Base-by-base conservation (phyloP, 2,888 invertebrate species). In the Tetranychus piercei region DNA sequence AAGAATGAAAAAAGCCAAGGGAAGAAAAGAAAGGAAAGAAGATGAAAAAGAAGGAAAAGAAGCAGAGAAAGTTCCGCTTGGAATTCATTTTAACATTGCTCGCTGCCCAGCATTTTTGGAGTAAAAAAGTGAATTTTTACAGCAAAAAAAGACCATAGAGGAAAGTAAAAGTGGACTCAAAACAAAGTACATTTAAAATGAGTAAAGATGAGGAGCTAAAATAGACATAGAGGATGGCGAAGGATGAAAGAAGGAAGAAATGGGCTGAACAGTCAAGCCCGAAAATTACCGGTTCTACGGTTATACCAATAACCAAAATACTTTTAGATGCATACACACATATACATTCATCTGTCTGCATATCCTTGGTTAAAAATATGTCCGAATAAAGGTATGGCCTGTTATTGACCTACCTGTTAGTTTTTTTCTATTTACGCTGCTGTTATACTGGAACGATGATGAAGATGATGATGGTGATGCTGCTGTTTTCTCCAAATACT, bases 281-380 rank as follows among this genome's bases (percentile, higher is more conserved):
- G 55, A 55, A 55, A 55, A 55, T 55, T 55, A 55, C 55, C 55
- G 55, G 55, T 55, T 55, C 55, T 55, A 55, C 55, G 55, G 55
- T 15, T 55, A 55, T 15, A 55, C 55, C 9, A 34, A 34, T 34
- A 34, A 34, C 34, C 34, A 34, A 34, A 34, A 34, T 34, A 34
- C 34, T 34, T 34, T 3, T 34, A 34, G 34, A 34, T 0, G 0
- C 34, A 34, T 34, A 34, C 34, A 34, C 34, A 34, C 34, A 34
- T 23, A 23, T n/a, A n/a, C n/a, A n/a, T 34, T 34, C 34, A 15
- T 55, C 55, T 55, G 55, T 55, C 55, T 55, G 15, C 55, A 55
- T 1, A 55, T 9, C 15, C 9, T 55, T 15, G 9, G 9, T 55
- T 15, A 55, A 55, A 55, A 15, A 55, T 15, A 55, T 55, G 55